These are phyloP conservation scores for Sthenelais limicola DNA, from an alignment of 2,888 invertebrate genomes.

Conservation along the genomic window DNA sequence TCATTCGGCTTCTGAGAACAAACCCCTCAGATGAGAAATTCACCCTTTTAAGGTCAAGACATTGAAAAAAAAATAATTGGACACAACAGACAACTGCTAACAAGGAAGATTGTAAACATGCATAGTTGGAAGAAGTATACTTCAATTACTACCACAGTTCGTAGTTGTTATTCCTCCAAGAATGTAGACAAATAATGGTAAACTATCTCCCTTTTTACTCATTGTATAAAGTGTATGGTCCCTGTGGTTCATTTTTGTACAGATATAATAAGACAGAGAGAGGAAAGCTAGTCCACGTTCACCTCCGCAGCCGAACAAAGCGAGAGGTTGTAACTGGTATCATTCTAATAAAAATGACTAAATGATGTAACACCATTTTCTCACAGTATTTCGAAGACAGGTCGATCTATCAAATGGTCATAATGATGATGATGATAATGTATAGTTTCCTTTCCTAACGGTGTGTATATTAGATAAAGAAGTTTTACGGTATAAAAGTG, in stretches of 20 bases:
- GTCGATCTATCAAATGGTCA: slow-evolving; percentile 37
- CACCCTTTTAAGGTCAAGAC: slow-evolving; percentile 13
- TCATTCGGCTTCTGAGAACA: not conserved
- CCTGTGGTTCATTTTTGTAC: no score
- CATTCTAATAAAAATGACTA: slow-evolving; percentile 4
- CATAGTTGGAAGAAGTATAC: slow-evolving; percentile 10
- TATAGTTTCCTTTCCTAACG: slow-evolving; percentile 19
- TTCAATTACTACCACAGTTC: slow-evolving; percentile 4
- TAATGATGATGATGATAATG: no score
- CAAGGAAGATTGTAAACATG: slow-evolving; percentile 22
- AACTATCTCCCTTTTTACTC: no score
- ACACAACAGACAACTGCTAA: no score
- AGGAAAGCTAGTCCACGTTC: no score
- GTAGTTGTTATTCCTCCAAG: not conserved
- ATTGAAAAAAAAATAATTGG: no score
- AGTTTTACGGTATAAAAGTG: slow-evolving; percentile 32
- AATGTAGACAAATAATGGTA: not conserved
- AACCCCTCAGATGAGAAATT: not conserved
- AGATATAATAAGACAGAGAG: no score
- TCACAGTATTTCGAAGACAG: slow-evolving; percentile 37
- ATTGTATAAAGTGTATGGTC: no score
- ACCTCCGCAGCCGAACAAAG: no score
- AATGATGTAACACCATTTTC: slow-evolving; percentile 25
- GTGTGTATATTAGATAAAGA: slow-evolving; percentile 24
- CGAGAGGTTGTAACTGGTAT: no score